phyloP scores from a whole-genome alignment of 2,113 vertebrate genomes.

The Psammodynastes pulverulentus region DNA sequence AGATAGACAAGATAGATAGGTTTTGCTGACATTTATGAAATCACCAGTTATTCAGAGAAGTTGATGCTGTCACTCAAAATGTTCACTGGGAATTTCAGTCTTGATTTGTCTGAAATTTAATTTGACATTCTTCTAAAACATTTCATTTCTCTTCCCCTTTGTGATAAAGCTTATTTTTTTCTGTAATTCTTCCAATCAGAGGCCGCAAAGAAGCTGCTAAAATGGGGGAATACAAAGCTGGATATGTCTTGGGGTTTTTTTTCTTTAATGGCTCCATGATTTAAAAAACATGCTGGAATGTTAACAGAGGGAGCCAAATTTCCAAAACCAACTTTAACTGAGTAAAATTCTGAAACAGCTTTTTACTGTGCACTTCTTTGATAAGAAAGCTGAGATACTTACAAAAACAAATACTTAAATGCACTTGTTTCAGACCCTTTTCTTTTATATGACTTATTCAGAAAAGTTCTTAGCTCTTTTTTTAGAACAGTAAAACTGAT shows the following conservation, averaged over 20 bases:
- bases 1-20: not conserved
- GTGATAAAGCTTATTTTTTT: slow-evolving; percentile 37
- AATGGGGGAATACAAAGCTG: slow-evolving; percentile 42
- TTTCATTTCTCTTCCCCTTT: not conserved
- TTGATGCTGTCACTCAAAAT: slow-evolving; percentile 4
- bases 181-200: slow-evolving; percentile 44
- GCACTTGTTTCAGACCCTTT: not conserved
- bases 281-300: slow-evolving; percentile 52
- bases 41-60: slow-evolving; percentile 39
- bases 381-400: not conserved
- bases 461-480: not conserved
- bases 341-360: slow-evolving; percentile 10
- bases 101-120: slow-evolving; percentile 19
- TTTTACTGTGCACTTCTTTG: slow-evolving; percentile 9
- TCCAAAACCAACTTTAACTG: slow-evolving; percentile 38
- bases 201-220: slow-evolving; percentile 47
- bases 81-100: slow-evolving; percentile 11
- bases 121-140: slow-evolving; percentile 25
- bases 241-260: not conserved
- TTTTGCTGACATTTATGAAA: slow-evolving; percentile 6
- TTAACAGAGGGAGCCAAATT: slow-evolving; percentile 40
- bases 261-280: slow-evolving; percentile 8
- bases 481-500: not conserved
- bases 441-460: not conserved
- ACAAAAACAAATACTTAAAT: not conserved